Evolutionary conservation across 2,888 invertebrate species (phyloP).

Genomic region (Miltochrista miniata): DNA sequence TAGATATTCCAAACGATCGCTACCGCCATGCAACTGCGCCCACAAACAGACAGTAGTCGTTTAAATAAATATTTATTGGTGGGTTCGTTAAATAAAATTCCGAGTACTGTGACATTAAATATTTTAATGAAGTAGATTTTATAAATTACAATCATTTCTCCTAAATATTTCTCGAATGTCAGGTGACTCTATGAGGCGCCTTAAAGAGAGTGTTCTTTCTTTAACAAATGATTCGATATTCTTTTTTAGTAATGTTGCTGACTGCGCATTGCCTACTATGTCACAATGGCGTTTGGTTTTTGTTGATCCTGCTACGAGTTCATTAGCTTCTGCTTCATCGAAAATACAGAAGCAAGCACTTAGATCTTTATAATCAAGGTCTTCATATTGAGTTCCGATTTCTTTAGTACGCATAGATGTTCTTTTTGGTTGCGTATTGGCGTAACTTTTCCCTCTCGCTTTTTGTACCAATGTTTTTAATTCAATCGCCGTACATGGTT

Average conservation of each 20-base stretch:
- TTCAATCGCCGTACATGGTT: slow-evolving; percentile 49
- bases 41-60: no score
- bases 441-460: slow-evolving; percentile 39
- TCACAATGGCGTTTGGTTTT: slow-evolving; percentile 19
- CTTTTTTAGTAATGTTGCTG: slow-evolving; percentile 36
- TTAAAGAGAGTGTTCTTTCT: slow-evolving; percentile 53
- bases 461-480: slow-evolving; percentile 54
- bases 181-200: slow-evolving; percentile 47
- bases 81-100: no score
- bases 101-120: no score
- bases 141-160: slow-evolving; percentile 45
- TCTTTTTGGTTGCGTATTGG: slow-evolving; percentile 20
- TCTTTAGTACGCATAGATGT: slow-evolving; percentile 49
- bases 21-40: no score
- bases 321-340: slow-evolving; percentile 28
- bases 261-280: slow-evolving; percentile 39
- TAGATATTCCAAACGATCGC: no score
- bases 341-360: slow-evolving; percentile 63
- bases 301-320: background rate
- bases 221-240: slow-evolving; percentile 46
- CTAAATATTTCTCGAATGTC: slow-evolving; percentile 61
- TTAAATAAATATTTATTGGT: no score
- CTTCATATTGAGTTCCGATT: slow-evolving; percentile 53
- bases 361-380: slow-evolving; percentile 54
- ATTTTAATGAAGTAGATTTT: background rate